These are phyloP conservation scores for Halichoeres trimaculatus DNA, from an alignment of 2,113 vertebrate genomes.

Conservation along the genomic window DNA sequence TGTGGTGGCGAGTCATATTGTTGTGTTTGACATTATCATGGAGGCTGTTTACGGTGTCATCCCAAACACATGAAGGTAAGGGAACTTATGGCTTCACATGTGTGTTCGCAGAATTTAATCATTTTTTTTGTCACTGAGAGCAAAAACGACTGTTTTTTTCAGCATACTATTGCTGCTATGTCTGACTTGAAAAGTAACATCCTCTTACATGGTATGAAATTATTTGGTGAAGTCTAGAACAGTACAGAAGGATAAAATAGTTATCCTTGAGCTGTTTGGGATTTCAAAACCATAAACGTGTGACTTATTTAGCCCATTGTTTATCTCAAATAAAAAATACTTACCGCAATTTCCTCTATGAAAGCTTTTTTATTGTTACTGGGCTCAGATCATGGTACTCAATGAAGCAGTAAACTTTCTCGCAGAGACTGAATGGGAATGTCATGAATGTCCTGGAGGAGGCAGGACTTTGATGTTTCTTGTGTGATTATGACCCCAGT, in stretches of 20 bases:
- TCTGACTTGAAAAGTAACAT: too few species aligned
- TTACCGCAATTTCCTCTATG: slow-evolving; percentile 15
- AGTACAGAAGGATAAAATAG: neutral
- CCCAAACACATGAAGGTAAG: slow-evolving; percentile 81
- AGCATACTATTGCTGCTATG: too few species aligned
- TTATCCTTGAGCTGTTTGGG: neutral
- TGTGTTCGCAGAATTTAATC: neutral
- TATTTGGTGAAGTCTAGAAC: too few species aligned
- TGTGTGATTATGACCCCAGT: slow-evolving; percentile 29
- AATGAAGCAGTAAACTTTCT: slow-evolving; percentile 40
- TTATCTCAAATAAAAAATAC: neutral
- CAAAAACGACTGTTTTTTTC: too few species aligned
- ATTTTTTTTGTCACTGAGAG: neutral
- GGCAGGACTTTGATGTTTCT: slow-evolving; percentile 9
- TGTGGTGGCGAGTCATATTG: slow-evolving; percentile 49
- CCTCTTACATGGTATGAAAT: neutral
- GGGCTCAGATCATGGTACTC: slow-evolving; percentile 35
- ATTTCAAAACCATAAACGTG: neutral
- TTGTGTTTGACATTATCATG: slow-evolving; percentile 58
- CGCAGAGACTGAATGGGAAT: slow-evolving; percentile 12
- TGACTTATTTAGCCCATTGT: neutral
- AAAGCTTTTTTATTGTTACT: slow-evolving; percentile 36
- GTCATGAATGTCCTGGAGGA: slow-evolving; percentile 14
- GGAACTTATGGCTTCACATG: neutral
- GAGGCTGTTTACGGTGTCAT: slow-evolving; percentile 33